Base-by-base conservation (phyloP, 2,113 vertebrate genomes). In the Myotis brandtii region DNA sequence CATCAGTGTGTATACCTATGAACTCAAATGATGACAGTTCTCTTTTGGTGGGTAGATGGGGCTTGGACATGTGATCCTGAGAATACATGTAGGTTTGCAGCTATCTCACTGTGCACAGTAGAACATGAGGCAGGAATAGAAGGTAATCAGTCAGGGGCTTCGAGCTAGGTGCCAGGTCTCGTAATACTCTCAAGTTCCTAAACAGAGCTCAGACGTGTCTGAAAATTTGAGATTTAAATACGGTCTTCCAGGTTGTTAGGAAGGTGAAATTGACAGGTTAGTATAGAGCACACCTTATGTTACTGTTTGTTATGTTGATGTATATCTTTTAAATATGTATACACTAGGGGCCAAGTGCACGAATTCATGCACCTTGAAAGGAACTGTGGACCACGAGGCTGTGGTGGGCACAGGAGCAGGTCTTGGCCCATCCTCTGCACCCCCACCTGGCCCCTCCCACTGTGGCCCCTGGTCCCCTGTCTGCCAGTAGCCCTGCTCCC, bases 21-120 rank as follows among this genome's bases (percentile, higher is more conserved):
- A 67, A 40, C 5, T 10, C 14, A 43, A 50, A 89, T 8, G 25
- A 73, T 20, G 6, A 12, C 21, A 3, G 66, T 62, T 62, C 7
- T 0, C 30, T 50, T 56, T 56, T 25, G 3, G 32, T 5, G 1
- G 72, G 2, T 23, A 27, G 6, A 23, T 25, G 10, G 8, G 3
- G 3, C 9, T 67, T 70, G 21, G 27, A n/a, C 9, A 3, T 67
- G 12, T 52, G 14, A 82, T 30, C 27, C 66, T 30, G 17, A 9
- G 0, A 64, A 72, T 32, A 30, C 7, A 27, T 67, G 23, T 0
- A 10, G 54, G 2, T 27, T 40, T 95, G 9, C 21, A 32, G 27
- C 5, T 7, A 11, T 69, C 50, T 73, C 2, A 48, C 23, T 59
- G 10, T 56, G 1, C 9, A 66, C 9, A 54, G 43, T 3, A 40